Evolutionary conservation across 30 jellyfish, hydroid and myxozoan genomes (phyloP).

Genomic region (Chironex yamaguchii): DNA sequence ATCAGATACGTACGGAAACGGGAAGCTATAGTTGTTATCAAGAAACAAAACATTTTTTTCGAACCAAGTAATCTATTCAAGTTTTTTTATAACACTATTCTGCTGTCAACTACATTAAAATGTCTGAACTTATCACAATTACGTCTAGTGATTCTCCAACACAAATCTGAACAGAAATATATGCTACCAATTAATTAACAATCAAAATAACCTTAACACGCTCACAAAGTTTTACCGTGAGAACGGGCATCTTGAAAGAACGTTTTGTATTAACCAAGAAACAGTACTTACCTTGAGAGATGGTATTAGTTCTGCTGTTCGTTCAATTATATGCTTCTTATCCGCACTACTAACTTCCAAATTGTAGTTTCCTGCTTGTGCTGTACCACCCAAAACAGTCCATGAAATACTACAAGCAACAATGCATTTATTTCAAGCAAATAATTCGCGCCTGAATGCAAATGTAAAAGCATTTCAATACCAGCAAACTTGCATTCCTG

Average conservation of each 20-base stretch:
- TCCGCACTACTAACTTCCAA: conserved; percentile 11
- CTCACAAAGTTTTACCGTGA: not conserved
- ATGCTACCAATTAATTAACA: not conserved
- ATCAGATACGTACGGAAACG: too few relatives aligned
- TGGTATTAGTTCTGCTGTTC: conserved; percentile 35
- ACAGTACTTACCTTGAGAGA: conserved; percentile 63
- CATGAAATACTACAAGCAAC: conserved; percentile 35
- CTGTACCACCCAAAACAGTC: conserved; percentile 75
- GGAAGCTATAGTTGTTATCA: too few relatives aligned
- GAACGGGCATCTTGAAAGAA: not conserved
- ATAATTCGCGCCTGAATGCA: too few relatives aligned
- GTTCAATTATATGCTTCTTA: conserved; percentile 1
- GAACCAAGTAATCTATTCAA: too few relatives aligned
- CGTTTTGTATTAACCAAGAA: not conserved
- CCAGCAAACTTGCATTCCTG: too few relatives aligned
- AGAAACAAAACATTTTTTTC: too few relatives aligned
- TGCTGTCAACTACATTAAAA: too few relatives aligned
- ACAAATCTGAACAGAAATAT: not conserved
- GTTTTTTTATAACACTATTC: too few relatives aligned
- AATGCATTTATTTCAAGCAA: too few relatives aligned
- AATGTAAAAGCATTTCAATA: too few relatives aligned
- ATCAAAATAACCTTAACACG: not conserved
- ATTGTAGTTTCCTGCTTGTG: conserved; percentile 2
- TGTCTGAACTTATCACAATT: too few relatives aligned
- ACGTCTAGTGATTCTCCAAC: too few relatives aligned